Conservation (phyloP, 2,888 invertebrate species). For the Leptarthrus brevirostris region DNA sequence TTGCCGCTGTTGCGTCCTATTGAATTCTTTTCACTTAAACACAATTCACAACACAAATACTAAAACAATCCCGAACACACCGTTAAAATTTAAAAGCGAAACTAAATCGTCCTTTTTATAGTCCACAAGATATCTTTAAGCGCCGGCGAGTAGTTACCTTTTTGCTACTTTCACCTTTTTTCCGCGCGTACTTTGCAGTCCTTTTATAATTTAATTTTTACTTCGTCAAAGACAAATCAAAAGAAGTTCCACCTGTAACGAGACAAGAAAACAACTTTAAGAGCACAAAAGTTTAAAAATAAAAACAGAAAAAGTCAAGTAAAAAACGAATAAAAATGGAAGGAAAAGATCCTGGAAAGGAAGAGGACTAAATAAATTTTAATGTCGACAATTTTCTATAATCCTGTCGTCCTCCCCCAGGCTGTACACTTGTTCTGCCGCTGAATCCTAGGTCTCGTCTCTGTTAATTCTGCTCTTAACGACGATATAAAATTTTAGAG, state of each 20-base stretch:
- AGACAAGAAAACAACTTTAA: slow-evolving; percentile 6
- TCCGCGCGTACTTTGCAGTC: neutral
- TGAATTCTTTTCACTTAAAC: neutral
- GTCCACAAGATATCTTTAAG: neutral
- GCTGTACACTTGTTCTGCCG: neutral
- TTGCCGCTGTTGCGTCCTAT: too few species aligned
- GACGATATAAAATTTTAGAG: slow-evolving; percentile 38
- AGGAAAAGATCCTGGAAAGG: neutral
- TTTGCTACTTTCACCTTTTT: neutral
- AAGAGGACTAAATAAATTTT: slow-evolving; percentile 14
- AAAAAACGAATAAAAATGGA: neutral
- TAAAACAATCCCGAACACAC: neutral
- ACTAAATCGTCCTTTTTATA: neutral
- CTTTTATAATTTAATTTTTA: neutral
- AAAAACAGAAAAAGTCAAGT: neutral
- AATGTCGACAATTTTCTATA: slow-evolving; percentile 18
- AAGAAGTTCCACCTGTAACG: neutral
- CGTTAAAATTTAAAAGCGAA: neutral
- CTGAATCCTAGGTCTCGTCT: neutral
- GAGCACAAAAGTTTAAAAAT: neutral
- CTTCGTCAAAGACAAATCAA: neutral
- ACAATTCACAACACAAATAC: neutral
- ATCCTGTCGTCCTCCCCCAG: neutral
- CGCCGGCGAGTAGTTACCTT: neutral
- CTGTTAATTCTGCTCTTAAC: slow-evolving; percentile 10